Evolutionary conservation across 2,797 vertebrate species (phyloP).

Genomic region (Columba guinea): DNA sequence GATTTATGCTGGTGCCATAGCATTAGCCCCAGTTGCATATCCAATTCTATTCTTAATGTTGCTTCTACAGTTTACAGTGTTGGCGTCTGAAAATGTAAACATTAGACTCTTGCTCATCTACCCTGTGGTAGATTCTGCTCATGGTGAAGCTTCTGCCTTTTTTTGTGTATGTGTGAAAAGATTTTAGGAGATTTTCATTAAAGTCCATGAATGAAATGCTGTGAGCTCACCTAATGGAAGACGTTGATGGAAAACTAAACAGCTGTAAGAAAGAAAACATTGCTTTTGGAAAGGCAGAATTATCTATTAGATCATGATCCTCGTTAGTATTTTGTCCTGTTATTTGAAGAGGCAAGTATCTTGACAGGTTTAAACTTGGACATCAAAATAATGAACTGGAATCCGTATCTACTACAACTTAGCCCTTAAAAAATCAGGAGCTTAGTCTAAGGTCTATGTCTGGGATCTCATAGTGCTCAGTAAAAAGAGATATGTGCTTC

Average conservation of each 20-base stretch:
- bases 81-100: neutral
- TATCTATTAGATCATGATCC: neutral
- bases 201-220: neutral
- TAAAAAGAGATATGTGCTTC: neutral
- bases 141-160: neutral
- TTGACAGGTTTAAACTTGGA: neutral
- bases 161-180: neutral
- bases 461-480: neutral
- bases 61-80: neutral
- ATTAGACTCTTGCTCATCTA: neutral
- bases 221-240: neutral
- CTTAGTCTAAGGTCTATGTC: neutral
- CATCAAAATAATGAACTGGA: neutral
- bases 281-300: neutral
- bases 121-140: neutral
- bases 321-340: neutral
- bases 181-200: neutral
- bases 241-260: neutral
- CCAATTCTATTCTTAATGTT: constrained; percentile 10
- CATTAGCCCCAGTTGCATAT: constrained; percentile 10
- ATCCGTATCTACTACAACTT: neutral
- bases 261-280: neutral
- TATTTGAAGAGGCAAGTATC: neutral
- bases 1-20: constrained; percentile 23
- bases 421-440: neutral